These are phyloP conservation scores for Cantharis rufa DNA, from an alignment of 2,888 invertebrate species.

Conservation along the genomic window DNA sequence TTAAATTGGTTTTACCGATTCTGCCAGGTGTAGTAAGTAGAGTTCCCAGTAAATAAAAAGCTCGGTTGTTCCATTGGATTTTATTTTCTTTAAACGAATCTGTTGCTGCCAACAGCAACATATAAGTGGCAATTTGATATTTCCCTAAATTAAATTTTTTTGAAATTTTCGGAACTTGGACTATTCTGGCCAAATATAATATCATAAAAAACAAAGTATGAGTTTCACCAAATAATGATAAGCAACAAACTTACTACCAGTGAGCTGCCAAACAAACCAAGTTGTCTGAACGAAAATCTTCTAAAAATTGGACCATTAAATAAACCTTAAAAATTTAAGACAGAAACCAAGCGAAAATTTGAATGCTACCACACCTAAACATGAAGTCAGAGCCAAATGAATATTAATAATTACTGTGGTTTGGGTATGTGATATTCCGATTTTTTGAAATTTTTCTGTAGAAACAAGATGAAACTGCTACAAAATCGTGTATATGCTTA, in stretches of 20 bases:
- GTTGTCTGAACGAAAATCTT: conserved; percentile 69
- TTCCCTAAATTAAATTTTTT: conserved; percentile 67
- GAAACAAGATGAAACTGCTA: conserved; percentile 77
- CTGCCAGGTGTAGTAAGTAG: conserved; percentile 69
- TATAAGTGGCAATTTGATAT: conserved; percentile 66
- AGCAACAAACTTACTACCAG: conserved; percentile 65
- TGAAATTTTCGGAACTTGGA: conserved; percentile 64
- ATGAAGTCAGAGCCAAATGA: conserved; percentile 70
- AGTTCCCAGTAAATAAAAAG: conserved; percentile 72
- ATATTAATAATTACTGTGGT: conserved; percentile 74
- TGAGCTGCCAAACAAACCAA: conserved; percentile 66
- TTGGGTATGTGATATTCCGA: conserved; percentile 68
- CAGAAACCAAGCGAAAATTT: no score
- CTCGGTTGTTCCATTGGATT: conserved; percentile 71
- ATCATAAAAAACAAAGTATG: conserved; percentile 68
- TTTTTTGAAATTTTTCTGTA: conserved; percentile 63
- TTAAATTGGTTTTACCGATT: conserved; percentile 57
- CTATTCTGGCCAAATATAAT: conserved; percentile 67
- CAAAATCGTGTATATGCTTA: conserved; percentile 65
- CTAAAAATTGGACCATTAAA: conserved; percentile 74
- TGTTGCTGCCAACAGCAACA: conserved; percentile 70
- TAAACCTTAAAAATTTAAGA: no score
- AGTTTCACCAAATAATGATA: conserved; percentile 65
- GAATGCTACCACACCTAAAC: no score
- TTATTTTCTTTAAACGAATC: conserved; percentile 73